Base-by-base conservation (phyloP, 1,140 invertebrate genomes). In the Polypedilum vanderplanki region DNA sequence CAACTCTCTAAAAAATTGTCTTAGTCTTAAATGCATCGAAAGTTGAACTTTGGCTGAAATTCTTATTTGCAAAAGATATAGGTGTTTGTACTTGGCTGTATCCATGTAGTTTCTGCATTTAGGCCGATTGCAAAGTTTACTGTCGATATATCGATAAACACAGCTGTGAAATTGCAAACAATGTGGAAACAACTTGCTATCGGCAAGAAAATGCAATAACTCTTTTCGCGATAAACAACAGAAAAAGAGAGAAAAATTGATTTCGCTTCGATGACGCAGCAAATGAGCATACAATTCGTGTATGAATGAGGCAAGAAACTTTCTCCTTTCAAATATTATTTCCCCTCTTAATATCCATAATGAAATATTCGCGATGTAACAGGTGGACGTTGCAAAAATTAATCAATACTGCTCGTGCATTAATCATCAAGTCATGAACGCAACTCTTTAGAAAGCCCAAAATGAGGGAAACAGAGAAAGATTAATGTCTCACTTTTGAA, bases 91-190 rank as follows among this genome's bases (percentile, higher is more conserved):
- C 24, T 33, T 33, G 5, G 2, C 5, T 33, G 24, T 33, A 33
- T 33, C 24, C 24, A 33, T 3, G 24, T 33, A 33, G 24, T 33
- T 33, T n/a, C n/a, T 33, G 46, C 12, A 57, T 57, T 57, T 57
- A 57, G 46, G 46, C 46, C 46, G 12, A 12, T 33, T 33, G 24
- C 24, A 33, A 33, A 33, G 24, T 33, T 1, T 33, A 5, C 24
- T n/a, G 46, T 57, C 41, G 41, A 15, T 57, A n/a, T 57, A 57
- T 57, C 46, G 46, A n/a, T 57, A 57, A 57, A 57, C 46, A 57
- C 46, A 57, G 46, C 46, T 57, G 46, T 57, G 46, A 57, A 57
- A 57, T 57, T 57, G 46, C 46, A 57, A 57, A 57, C 46, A 57
- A 57, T 57, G 46, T n/a, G 46, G 12, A 57, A 57, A 57, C n/a